Conservation (phyloP, 2,797 vertebrate species). For the Nannoperca obscura region DNA sequence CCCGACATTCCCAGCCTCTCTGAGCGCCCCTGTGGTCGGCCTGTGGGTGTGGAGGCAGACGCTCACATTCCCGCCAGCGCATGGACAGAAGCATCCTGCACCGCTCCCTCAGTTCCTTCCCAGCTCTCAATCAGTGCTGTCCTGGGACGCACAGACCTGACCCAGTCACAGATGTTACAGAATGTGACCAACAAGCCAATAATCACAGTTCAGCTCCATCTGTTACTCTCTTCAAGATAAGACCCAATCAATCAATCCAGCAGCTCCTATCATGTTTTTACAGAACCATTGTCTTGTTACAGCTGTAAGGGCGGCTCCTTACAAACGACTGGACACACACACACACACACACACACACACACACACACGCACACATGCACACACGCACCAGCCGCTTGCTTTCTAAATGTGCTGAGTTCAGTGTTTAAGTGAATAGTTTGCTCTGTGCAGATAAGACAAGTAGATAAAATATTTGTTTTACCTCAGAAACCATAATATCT, state of each 20-base stretch:
- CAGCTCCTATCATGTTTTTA: conserved; percentile 53
- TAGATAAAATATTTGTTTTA: conserved; percentile 72
- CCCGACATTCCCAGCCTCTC: conserved; percentile 75
- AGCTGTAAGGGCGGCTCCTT: conserved; percentile 24
- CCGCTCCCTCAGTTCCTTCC: conserved; percentile 51
- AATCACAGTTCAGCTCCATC: conserved; percentile 43
- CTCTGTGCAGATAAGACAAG: conserved; percentile 54
- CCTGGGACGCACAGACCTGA: conserved; percentile 18
- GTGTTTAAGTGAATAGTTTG: conserved; percentile 55
- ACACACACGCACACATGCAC: neutral
- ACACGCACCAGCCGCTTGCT: neutral
- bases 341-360: neutral
- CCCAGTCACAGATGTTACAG: conserved; percentile 32
- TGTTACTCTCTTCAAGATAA: conserved; percentile 42
- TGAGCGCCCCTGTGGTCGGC: conserved; percentile 80
- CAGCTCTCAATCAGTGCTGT: conserved; percentile 36
- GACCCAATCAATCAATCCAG: conserved; percentile 32
- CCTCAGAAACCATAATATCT: conserved; percentile 68
- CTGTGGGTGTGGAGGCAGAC: conserved; percentile 83
- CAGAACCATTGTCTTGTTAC: conserved; percentile 34
- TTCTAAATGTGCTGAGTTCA: conserved; percentile 58
- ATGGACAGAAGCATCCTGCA: conserved; percentile 63
- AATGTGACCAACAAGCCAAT: conserved; percentile 52
- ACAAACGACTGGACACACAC: conserved; percentile 17
- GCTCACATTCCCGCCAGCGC: conserved; percentile 74